These are phyloP conservation scores for Strongylocentrotus purpuratus DNA, from an alignment of 35 echinoderm and acorn worm genomes.

Conservation along the genomic window DNA sequence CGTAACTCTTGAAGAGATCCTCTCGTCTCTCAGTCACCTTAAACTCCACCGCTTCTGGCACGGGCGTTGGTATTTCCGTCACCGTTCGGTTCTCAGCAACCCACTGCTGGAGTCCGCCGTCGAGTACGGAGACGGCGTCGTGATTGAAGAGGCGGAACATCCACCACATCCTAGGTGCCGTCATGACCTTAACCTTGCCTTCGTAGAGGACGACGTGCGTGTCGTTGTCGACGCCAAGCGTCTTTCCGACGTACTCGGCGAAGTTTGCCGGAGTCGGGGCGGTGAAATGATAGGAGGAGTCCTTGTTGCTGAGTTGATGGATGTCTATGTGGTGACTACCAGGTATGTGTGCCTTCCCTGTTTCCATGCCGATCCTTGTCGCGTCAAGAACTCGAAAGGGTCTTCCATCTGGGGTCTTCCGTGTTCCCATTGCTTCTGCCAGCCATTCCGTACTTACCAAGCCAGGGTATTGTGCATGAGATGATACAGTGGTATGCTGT, in stretches of 20 bases:
- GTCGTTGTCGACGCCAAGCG: conserved; percentile 73
- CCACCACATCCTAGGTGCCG: conserved; percentile 85
- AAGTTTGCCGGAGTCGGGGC: conserved; percentile 65
- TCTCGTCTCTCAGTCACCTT: neutral
- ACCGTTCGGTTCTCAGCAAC: conserved; percentile 59
- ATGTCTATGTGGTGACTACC: conserved; percentile 78
- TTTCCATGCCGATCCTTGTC: neutral
- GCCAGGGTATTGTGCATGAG: neutral
- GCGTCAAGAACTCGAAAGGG: neutral
- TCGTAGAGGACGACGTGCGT: conserved; percentile 93
- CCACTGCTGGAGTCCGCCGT: conserved; percentile 86
- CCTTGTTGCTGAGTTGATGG: conserved; percentile 25
- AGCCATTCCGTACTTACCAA: conserved; percentile 8
- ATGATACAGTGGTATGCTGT: neutral
- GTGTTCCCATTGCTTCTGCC: neutral
- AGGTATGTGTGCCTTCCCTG: conserved; percentile 60
- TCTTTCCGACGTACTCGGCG: conserved; percentile 65
- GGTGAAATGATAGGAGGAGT: conserved; percentile 65
- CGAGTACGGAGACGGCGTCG: conserved; percentile 69
- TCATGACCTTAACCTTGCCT: conserved; percentile 58
- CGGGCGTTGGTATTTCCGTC: conserved; percentile 26
- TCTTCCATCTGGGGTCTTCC: neutral
- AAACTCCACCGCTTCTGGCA: neutral
- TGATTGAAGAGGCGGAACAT: conserved; percentile 89
- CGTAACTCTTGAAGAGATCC: neutral